Conservation (phyloP, 2,888 invertebrate genomes). For the Shargacucullia verbasci region DNA sequence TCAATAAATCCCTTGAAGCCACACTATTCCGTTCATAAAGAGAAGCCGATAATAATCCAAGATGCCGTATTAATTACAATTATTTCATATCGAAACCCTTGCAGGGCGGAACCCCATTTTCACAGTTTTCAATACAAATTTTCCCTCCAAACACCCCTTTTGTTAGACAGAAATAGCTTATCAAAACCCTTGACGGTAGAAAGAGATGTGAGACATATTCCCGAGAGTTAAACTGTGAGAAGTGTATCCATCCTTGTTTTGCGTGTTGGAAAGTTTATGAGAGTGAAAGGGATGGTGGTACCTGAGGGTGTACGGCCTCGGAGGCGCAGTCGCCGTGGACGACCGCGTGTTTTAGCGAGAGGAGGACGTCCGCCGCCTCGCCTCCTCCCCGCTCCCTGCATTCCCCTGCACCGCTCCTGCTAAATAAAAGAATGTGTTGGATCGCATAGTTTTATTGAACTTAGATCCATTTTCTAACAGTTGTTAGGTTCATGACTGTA, state of each 20-base stretch:
- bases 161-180: slow-evolving; percentile 47
- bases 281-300: slow-evolving; percentile 70
- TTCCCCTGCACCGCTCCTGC: slow-evolving; percentile 85
- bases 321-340: slow-evolving; percentile 92
- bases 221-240: slow-evolving; percentile 1
- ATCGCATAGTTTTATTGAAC: too few species aligned
- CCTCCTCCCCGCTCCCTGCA: slow-evolving; percentile 88
- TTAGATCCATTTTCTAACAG: too few species aligned
- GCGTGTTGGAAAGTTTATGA: not conserved
- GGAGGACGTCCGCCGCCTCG: slow-evolving; percentile 96
- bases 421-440: slow-evolving; percentile 45
- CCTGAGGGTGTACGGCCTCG: slow-evolving; percentile 88
- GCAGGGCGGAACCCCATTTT: slow-evolving; percentile 52
- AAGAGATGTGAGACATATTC: slow-evolving; percentile 15
- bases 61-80: slow-evolving; percentile 78
- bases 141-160: slow-evolving; percentile 57
- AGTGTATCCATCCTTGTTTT: slow-evolving; percentile 53
- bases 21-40: slow-evolving; percentile 35
- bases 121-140: slow-evolving; percentile 51
- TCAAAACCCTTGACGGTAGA: slow-evolving; percentile 25
- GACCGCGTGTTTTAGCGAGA: slow-evolving; percentile 96
- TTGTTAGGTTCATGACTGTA: too few species aligned
- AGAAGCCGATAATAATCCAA: slow-evolving; percentile 52
- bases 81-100: slow-evolving; percentile 62
- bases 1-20: slow-evolving; percentile 49